Percentiles rank a stretch among this genome's conserved stretches.
Conservation (phyloP, 2,113 vertebrate genomes). For the Hemiscyllium ocellatum region DNA sequence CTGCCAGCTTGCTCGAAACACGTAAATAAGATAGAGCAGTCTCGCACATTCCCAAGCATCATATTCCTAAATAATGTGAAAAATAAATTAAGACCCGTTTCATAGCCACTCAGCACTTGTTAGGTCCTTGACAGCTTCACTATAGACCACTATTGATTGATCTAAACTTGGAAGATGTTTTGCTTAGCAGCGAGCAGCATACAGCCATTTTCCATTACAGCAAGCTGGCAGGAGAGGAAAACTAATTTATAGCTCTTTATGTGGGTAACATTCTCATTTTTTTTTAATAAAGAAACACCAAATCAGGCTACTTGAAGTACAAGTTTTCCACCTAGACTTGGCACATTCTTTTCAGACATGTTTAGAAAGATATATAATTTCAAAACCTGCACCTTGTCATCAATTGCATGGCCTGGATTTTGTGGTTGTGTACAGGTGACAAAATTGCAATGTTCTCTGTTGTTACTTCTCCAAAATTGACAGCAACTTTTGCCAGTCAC, state of each 20-base stretch:
- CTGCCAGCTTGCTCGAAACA: neutral
- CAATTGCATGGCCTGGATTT: neutral
- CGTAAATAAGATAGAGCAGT: neutral
- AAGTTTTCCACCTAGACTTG: neutral
- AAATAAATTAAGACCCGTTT: neutral
- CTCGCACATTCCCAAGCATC: neutral
- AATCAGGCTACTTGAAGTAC: neutral
- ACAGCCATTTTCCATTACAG: neutral
- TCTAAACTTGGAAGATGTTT: neutral
- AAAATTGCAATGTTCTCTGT: neutral
- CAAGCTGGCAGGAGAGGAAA: neutral
- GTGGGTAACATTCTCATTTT: neutral
- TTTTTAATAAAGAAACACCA: neutral
- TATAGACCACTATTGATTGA: neutral
- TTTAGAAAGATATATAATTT: neutral
- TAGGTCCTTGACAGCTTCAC: neutral
- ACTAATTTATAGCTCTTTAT: neutral
- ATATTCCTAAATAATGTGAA: neutral
- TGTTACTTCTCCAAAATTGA: neutral
- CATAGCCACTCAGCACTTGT: neutral
- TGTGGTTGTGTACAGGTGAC: neutral
- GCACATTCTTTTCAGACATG: neutral
- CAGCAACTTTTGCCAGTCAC: neutral
- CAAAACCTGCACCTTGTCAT: neutral
- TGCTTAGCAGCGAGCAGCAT: neutral